These are phyloP conservation scores for Lapara coniferarum DNA, from an alignment of 2,888 invertebrate species.

Conservation along the genomic window DNA sequence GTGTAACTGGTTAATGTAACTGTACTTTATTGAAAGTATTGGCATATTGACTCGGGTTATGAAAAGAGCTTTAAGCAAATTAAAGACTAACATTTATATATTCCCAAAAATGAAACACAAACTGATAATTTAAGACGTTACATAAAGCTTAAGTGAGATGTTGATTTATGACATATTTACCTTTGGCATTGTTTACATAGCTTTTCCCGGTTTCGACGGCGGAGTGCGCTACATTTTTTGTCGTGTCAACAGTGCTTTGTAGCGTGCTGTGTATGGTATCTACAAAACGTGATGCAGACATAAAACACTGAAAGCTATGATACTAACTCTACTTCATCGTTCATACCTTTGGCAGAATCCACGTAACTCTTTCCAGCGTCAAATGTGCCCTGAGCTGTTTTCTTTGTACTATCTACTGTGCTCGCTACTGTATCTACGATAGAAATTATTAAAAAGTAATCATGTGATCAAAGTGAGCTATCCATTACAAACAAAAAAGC, in stretches of 20 bases:
- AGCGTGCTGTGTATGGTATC: slow-evolving; percentile 52
- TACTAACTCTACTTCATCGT: background rate
- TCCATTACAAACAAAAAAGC: slow-evolving; percentile 8
- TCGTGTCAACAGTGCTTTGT: slow-evolving; percentile 52
- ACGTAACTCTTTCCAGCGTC: slow-evolving; percentile 64
- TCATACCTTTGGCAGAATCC: slow-evolving; percentile 67
- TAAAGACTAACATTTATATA: background rate
- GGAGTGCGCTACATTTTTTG: slow-evolving; percentile 54
- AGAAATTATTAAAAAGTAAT: slow-evolving; percentile 26
- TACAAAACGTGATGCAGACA: slow-evolving; percentile 43
- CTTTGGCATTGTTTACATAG: slow-evolving; percentile 50
- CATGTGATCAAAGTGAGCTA: background rate
- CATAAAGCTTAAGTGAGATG: background rate
- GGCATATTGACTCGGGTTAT: background rate
- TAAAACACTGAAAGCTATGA: slow-evolving; percentile 28
- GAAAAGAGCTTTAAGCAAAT: background rate
- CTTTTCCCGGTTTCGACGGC: slow-evolving; percentile 58
- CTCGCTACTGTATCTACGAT: slow-evolving; percentile 66
- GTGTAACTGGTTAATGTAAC: background rate
- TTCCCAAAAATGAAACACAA: too few relatives aligned
- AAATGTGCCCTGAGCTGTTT: slow-evolving; percentile 68
- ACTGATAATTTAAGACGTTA: too few relatives aligned
- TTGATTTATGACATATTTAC: slow-evolving; percentile 34
- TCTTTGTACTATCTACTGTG: slow-evolving; percentile 73
- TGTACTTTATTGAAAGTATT: background rate